phyloP scores from a whole-genome alignment of 2,888 invertebrate species.

The Acleris holmiana region DNA sequence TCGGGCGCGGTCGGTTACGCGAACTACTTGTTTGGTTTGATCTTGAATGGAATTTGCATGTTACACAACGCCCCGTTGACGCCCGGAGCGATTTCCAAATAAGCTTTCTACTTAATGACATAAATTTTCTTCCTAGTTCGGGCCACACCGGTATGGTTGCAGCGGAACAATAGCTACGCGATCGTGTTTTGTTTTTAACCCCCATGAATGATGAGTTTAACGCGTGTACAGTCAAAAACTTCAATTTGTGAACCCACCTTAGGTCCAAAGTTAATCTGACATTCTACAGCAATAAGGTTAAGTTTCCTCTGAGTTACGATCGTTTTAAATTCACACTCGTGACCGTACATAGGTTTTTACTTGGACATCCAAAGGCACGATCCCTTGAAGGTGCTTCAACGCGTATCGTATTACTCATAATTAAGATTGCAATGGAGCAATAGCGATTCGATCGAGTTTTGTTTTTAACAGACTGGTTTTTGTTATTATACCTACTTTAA shows the following conservation, averaged over 20 bases:
- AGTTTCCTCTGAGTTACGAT: too few relatives aligned
- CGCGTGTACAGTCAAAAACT: too few relatives aligned
- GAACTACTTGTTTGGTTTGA: slow-evolving; percentile 41
- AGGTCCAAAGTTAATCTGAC: too few relatives aligned
- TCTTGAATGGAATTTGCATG: slow-evolving; percentile 46
- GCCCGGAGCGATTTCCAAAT: slow-evolving; percentile 38
- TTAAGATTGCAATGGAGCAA: slow-evolving; percentile 13
- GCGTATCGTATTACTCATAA: too few relatives aligned
- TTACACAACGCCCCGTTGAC: slow-evolving; percentile 39
- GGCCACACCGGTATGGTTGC: slow-evolving; percentile 3
- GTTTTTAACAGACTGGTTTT: background rate
- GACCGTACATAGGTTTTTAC: too few relatives aligned
- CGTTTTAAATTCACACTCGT: too few relatives aligned
- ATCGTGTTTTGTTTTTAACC: slow-evolving; percentile 3
- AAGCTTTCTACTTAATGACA: slow-evolving; percentile 48
- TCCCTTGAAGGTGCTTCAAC: too few relatives aligned
- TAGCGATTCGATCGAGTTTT: slow-evolving; percentile 8
- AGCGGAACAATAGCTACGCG: slow-evolving; percentile 18
- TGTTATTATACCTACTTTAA: too few relatives aligned
- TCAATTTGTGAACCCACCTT: too few relatives aligned
- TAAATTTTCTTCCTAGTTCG: slow-evolving; percentile 34
- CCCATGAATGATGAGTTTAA: too few relatives aligned
- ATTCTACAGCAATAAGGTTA: too few relatives aligned
- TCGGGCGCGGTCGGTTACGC: slow-evolving; percentile 38
- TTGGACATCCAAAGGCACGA: too few relatives aligned